Conservation (phyloP, 1,140 invertebrate species). For the Saccostrea echinata region DNA sequence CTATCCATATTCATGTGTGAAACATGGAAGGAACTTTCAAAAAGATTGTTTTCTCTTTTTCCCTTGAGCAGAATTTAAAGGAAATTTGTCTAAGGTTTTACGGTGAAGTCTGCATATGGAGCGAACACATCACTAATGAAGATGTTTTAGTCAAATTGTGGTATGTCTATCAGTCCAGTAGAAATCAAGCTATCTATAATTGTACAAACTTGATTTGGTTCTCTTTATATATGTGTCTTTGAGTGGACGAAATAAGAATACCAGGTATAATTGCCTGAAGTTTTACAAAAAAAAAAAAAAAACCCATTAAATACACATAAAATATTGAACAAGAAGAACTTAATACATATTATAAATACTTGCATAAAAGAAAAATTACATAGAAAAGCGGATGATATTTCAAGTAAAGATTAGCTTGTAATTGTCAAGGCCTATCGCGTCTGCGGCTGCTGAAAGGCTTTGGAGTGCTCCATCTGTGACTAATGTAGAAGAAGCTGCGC, state of each 20-base stretch:
- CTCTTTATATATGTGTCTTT: neutral
- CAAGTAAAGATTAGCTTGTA: neutral
- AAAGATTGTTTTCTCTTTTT: too few species aligned
- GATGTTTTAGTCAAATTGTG: constrained; percentile 79
- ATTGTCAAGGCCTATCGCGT: constrained; percentile 83
- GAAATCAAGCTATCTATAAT: neutral
- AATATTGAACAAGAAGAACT: too few species aligned
- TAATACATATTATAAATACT: too few species aligned
- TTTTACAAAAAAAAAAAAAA: neutral
- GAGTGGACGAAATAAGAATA: too few species aligned
- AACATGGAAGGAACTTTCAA: too few species aligned
- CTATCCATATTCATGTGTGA: too few species aligned
- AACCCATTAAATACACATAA: neutral
- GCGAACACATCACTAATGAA: constrained; percentile 89
- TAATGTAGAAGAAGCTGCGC: constrained; percentile 78
- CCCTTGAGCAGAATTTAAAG: too few species aligned
- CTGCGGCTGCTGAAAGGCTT: constrained; percentile 90
- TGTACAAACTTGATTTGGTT: too few species aligned
- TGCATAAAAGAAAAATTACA: too few species aligned
- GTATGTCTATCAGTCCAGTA: constrained; percentile 59
- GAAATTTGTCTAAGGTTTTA: constrained; percentile 77
- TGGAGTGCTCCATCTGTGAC: constrained; percentile 85
- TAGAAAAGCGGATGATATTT: too few species aligned
- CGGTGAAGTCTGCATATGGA: constrained; percentile 96
- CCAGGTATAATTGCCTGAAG: too few species aligned